phyloP scores from a whole-genome alignment of 2,888 invertebrate species.

The Agriopis marginaria region DNA sequence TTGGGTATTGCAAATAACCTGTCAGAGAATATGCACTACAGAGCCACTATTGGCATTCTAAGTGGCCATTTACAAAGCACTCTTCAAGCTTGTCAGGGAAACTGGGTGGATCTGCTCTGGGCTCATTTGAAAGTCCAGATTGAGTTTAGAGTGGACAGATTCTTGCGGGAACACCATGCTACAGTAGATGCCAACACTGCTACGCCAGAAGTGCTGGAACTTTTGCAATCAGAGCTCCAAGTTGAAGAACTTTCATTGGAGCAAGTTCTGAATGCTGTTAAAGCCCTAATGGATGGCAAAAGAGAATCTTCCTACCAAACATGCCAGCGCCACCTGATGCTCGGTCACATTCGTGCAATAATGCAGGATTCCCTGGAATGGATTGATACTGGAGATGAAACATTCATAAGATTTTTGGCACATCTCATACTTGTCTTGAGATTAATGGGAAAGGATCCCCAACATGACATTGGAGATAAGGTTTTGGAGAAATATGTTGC shows the following conservation, averaged over 20 bases:
- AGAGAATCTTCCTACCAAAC: slow-evolving; percentile 89
- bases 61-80: slow-evolving; percentile 94
- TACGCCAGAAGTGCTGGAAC: slow-evolving; percentile 72
- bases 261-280: slow-evolving; percentile 77
- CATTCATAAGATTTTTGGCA: slow-evolving; percentile 92
- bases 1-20: slow-evolving; percentile 87
- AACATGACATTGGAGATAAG: slow-evolving; percentile 90
- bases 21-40: slow-evolving; percentile 84
- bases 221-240: slow-evolving; percentile 72
- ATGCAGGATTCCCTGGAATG: slow-evolving; percentile 90
- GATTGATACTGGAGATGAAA: slow-evolving; percentile 84
- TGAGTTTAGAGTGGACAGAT: slow-evolving; percentile 93
- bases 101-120: slow-evolving; percentile 97
- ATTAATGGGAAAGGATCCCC: slow-evolving; percentile 90
- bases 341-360: slow-evolving; percentile 92
- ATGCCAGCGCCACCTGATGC: slow-evolving; percentile 94
- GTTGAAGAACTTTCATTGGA: slow-evolving; percentile 74
- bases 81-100: slow-evolving; percentile 90
- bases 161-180: slow-evolving; percentile 78
- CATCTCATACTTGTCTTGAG: slow-evolving; percentile 94
- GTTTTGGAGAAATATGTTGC: slow-evolving; percentile 91
- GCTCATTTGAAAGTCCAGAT: slow-evolving; percentile 93
- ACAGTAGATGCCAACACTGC: slow-evolving; percentile 79
- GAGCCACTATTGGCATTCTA: slow-evolving; percentile 91
- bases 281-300: slow-evolving; percentile 83